Conservation (phyloP, 2,888 invertebrate species). For the Limnephilus lunatus region DNA sequence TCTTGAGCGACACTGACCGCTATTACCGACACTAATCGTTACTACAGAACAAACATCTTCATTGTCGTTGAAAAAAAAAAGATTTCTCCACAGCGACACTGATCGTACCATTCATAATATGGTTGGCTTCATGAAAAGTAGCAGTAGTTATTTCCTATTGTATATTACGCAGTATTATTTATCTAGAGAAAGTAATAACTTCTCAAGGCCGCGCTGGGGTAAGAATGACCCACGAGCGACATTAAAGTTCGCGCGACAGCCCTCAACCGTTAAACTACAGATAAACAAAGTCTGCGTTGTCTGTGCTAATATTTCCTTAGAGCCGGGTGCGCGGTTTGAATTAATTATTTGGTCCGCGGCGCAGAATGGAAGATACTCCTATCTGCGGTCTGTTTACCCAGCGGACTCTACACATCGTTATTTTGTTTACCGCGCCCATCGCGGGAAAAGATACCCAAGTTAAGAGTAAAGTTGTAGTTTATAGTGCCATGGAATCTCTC, state of each 20-base stretch:
- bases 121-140: neutral
- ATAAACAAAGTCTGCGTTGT: neutral
- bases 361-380: neutral
- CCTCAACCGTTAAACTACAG: neutral
- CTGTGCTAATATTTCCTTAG: neutral
- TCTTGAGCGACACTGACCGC: neutral
- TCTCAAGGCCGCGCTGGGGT: neutral
- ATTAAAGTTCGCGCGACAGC: neutral
- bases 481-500: no score
- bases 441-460: neutral
- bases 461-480: no score
- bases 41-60: no score
- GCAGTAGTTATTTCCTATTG: neutral
- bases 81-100: neutral
- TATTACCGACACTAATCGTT: no score
- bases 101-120: neutral
- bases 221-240: neutral
- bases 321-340: neutral
- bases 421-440: neutral
- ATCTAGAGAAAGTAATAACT: neutral
- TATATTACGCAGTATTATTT: neutral
- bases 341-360: neutral
- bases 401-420: neutral
- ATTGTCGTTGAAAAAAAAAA: neutral
- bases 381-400: slow-evolving; percentile 3